Percentiles rank a stretch among this genome's conserved stretches.
Evolutionary conservation across 2,113 vertebrate species (phyloP).

Genomic region (Chascanopsetta lugubris): DNA sequence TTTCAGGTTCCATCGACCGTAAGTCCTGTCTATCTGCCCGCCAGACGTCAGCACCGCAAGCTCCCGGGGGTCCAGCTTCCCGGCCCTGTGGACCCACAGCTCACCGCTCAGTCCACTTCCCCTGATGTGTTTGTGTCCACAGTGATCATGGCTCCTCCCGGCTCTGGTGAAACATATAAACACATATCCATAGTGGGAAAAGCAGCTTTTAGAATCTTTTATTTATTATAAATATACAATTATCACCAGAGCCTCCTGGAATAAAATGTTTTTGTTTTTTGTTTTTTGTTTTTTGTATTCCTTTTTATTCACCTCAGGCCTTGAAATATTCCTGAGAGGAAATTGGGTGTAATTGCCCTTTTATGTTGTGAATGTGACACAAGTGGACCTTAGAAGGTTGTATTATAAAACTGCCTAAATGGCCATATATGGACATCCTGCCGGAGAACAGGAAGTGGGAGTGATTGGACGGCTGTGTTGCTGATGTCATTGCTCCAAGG

Average conservation of each 20-base stretch:
- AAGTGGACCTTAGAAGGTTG: conserved; percentile 9
- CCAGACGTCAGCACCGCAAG: conserved; percentile 14
- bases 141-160: conserved; percentile 51
- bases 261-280: conserved; percentile 10
- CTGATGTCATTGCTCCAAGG: conserved; percentile 44
- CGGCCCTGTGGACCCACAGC: background rate
- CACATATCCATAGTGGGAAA: conserved; percentile 56
- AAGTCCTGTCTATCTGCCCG: conserved; percentile 8
- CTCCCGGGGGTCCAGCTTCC: conserved; percentile 7
- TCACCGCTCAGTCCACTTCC: conserved; percentile 14
- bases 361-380: conserved; percentile 20
- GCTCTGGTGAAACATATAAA: conserved; percentile 48
- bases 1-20: conserved; percentile 77
- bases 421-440: conserved; percentile 56
- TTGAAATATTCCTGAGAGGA: background rate
- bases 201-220: conserved; percentile 35
- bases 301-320: conserved; percentile 9
- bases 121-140: conserved; percentile 35
- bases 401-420: conserved; percentile 34
- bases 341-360: background rate
- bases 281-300: no score
- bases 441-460: conserved; percentile 39
- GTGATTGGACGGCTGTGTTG: conserved; percentile 32
- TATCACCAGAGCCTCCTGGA: conserved; percentile 33
- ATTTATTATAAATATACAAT: conserved; percentile 70